Conservation (phyloP, 2,113 vertebrate genomes). For the Anolis carolinensis region DNA sequence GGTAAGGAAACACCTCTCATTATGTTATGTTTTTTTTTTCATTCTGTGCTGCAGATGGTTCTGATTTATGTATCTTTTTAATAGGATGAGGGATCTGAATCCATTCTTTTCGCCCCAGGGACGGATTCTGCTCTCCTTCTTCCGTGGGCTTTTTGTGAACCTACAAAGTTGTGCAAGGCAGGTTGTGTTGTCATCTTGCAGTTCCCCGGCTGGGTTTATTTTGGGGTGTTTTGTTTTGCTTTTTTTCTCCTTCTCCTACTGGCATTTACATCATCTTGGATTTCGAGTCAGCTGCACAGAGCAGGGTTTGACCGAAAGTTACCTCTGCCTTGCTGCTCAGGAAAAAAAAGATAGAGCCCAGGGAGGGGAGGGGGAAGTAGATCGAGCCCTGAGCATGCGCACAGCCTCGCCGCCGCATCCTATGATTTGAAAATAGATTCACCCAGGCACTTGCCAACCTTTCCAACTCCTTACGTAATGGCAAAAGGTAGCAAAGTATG, state of each 20-base stretch:
- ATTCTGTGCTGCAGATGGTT: too few relatives aligned
- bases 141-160: neutral
- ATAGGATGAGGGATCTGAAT: too few relatives aligned
- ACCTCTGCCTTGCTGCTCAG: constrained; percentile 75
- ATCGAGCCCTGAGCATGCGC: constrained; percentile 74
- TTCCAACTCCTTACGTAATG: constrained; percentile 64
- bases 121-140: neutral
- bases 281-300: constrained; percentile 65
- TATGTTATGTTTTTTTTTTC: neutral
- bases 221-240: neutral
- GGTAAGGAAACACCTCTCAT: constrained; percentile 4
- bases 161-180: neutral
- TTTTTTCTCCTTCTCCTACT: neutral
- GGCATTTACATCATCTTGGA: constrained; percentile 70
- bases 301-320: constrained; percentile 81
- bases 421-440: constrained; percentile 62
- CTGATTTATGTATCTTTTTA: too few relatives aligned
- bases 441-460: constrained; percentile 48
- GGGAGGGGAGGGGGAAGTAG: constrained; percentile 58
- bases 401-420: constrained; percentile 65
- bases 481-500: neutral
- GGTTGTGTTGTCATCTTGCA: constrained; percentile 12
- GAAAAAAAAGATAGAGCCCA: constrained; percentile 15
- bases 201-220: constrained; percentile 1
- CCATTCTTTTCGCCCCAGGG: neutral